Percentiles rank a stretch among this genome's conserved stretches.
Evolutionary conservation across 2,888 invertebrate species (phyloP).

Genomic region (Pammene fasciana): DNA sequence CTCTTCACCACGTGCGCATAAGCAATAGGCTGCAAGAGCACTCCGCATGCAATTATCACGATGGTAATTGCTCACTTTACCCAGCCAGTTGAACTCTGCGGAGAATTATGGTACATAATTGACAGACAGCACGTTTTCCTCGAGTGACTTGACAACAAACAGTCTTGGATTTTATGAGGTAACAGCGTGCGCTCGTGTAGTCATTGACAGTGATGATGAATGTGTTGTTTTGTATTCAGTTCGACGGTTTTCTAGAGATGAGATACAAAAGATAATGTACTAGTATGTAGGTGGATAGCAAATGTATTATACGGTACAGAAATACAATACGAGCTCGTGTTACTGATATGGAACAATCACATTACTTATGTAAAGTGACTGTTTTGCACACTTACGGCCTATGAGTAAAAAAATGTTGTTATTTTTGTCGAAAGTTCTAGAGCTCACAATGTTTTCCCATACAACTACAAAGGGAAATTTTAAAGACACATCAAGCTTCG

Average conservation of each 20-base stretch:
- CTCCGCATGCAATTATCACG: constrained; percentile 42
- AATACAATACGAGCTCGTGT: constrained; percentile 30
- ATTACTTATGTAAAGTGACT: constrained; percentile 28
- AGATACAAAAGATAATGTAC: constrained; percentile 27
- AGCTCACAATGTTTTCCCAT: constrained; percentile 4
- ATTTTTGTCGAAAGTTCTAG: constrained; percentile 17
- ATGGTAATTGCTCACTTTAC: constrained; percentile 48
- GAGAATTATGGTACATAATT: constrained; percentile 39
- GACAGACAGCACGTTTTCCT: constrained; percentile 39
- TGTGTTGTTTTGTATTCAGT: constrained; percentile 24
- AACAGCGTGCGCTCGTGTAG: constrained; percentile 25
- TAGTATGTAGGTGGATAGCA: constrained; percentile 10
- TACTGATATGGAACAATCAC: constrained; percentile 27
- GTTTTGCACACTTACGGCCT: constrained; percentile 18
- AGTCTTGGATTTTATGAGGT: constrained; percentile 35
- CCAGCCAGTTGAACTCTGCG: constrained; percentile 27
- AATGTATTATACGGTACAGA: constrained; percentile 26
- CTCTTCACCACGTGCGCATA: constrained; percentile 23
- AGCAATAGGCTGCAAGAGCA: constrained; percentile 37
- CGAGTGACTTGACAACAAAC: constrained; percentile 37
- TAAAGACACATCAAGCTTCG: not conserved
- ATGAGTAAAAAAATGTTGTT: constrained; percentile 20
- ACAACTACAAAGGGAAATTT: constrained; percentile 1
- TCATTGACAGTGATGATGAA: constrained; percentile 30
- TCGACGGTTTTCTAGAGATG: constrained; percentile 26